Evolutionary conservation across 2,888 invertebrate genomes (phyloP).

Genomic region (Operophtera brumata): DNA sequence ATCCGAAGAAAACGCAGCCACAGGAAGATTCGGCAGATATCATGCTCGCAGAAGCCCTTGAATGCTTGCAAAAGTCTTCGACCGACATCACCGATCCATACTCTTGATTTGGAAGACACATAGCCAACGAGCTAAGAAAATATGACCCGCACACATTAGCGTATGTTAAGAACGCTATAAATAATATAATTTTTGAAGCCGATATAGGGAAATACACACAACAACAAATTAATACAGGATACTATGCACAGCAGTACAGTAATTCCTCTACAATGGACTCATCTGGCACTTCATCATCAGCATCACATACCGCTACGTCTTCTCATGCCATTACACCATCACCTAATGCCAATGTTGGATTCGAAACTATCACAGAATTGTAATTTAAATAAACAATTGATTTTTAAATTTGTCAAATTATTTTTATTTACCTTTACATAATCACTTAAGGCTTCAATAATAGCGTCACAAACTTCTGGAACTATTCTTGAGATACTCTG

Average conservation of each 20-base stretch:
- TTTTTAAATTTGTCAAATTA: constrained; percentile 2
- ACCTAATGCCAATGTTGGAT: too few species aligned
- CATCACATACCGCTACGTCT: neutral
- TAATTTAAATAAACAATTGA: neutral
- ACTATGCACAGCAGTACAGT: neutral
- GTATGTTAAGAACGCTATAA: constrained; percentile 10
- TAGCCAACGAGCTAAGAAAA: neutral
- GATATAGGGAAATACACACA: constrained; percentile 6
- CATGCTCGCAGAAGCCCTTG: neutral
- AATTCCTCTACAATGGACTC: neutral
- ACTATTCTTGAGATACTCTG: constrained; percentile 8
- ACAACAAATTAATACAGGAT: neutral
- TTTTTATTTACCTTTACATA: constrained; percentile 21
- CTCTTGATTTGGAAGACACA: neutral
- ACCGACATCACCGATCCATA: neutral
- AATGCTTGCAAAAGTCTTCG: neutral
- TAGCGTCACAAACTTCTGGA: constrained; percentile 13
- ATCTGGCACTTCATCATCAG: neutral
- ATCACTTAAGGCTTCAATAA: constrained; percentile 9
- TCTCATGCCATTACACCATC: too few species aligned
- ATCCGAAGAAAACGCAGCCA: neutral
- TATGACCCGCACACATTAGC: constrained; percentile 6
- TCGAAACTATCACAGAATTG: too few species aligned
- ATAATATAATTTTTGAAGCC: constrained; percentile 10
- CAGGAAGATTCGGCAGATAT: neutral